Evolutionary conservation across 1,140 invertebrate genomes (phyloP), one percentile per base, ranked within the genome.

Genomic region (fruit fly (Drosophila melanogaster)): DNA sequence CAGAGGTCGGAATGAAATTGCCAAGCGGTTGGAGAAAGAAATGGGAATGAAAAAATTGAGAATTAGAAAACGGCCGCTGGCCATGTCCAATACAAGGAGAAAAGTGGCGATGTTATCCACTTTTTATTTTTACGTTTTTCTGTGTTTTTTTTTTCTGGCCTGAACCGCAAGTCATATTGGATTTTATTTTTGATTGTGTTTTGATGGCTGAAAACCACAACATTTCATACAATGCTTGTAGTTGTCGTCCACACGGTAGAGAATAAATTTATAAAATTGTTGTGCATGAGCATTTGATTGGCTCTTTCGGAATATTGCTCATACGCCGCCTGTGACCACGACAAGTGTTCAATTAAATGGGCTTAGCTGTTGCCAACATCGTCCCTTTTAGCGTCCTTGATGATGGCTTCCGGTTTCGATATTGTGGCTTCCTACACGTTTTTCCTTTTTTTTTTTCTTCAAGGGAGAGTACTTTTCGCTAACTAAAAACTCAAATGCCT

Each of bases 321-420:
- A 75, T 73, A 73, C 51, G 57, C 57, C 49, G 19, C 33, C 5
- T 43, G 38, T 37, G 69, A 6, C 44, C 38, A 41, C 56, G 64
- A 40, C 54, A 69, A 76, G 55, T 46, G 73, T 60, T 77, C 72
- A 77, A 77, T 67, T 64, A 74, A 33, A 55, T 38, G 66, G 43
- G 41, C 50, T 72, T 54, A 49, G 40, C 22, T 35, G n/a, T 59
- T 15, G 47, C 47, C 15, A 8, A n/a, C 47, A 15, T 26, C 47
- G 57, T n/a, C 19, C 22, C 22, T 38, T 38, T 38, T 24, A n/a
- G 19, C 37, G 53, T 59, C 65, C 65, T 72, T 69, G 62, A 33
- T 40, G 66, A 47, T 57, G 51, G 50, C 62, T 69, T 70, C 65
- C 66, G 51, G 66, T 24, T 67, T 56, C 38, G 62, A 30, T 69